Percentiles rank a stretch among this genome's conserved stretches.
Evolutionary conservation across 53 echinoderm and acorn worm species (phyloP).

Genomic region (Crossaster papposus): DNA sequence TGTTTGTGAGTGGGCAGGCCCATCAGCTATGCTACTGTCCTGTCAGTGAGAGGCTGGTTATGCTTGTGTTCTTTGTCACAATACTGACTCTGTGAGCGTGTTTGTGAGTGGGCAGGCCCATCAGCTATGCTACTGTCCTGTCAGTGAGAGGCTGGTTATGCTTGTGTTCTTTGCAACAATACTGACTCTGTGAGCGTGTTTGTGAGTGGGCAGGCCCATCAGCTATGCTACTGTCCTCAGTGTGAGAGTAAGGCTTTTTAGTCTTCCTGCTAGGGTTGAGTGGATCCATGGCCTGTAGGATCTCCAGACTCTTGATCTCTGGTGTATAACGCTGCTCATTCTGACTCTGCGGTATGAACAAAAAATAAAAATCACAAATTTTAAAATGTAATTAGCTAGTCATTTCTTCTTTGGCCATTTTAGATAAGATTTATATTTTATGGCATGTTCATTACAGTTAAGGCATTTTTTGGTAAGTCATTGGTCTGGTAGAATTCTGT

Average conservation of each 20-base stretch:
- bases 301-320: constrained; percentile 83
- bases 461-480: too few relatives aligned
- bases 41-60: background rate
- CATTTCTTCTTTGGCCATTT: too few relatives aligned
- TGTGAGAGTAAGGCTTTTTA: constrained; percentile 75
- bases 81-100: constrained; percentile 64
- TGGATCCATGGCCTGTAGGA: constrained; percentile 91
- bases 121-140: constrained; percentile 74
- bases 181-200: constrained; percentile 67
- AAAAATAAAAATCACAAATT: constrained; percentile 11
- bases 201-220: constrained; percentile 64
- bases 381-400: too few relatives aligned
- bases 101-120: constrained; percentile 60
- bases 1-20: constrained; percentile 61
- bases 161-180: background rate
- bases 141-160: constrained; percentile 46
- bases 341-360: constrained; percentile 49
- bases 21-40: background rate
- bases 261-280: constrained; percentile 85
- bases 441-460: too few relatives aligned
- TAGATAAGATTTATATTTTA: too few relatives aligned
- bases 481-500: too few relatives aligned
- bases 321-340: constrained; percentile 69
- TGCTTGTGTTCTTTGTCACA: background rate
- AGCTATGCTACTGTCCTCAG: constrained; percentile 71